phyloP scores from a whole-genome alignment of 30 jellyfish, hydroid and myxozoan genomes.

The Mastigias papua region DNA sequence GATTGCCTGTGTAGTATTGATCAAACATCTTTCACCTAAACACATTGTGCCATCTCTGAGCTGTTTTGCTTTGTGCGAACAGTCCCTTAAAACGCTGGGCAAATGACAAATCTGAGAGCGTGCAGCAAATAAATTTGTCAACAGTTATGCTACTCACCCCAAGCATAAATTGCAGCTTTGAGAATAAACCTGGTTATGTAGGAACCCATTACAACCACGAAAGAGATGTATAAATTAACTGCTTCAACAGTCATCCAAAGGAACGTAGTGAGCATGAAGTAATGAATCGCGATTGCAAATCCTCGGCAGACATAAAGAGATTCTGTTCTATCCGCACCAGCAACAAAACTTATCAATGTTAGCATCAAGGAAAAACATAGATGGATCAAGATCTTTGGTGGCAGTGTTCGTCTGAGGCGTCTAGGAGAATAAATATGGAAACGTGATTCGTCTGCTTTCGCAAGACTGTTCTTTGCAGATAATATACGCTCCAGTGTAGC shows the following conservation, averaged over 20 bases:
- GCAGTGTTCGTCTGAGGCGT: conserved; percentile 66
- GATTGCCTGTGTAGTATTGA: too few species aligned
- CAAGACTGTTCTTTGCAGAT: too few species aligned
- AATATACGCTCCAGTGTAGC: too few species aligned
- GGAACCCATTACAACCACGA: conserved; percentile 63
- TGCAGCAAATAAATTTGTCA: too few species aligned
- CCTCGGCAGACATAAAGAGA: conserved; percentile 36
- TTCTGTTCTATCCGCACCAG: conserved; percentile 63
- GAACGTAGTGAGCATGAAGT: conserved; percentile 56
- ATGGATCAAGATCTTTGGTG: conserved; percentile 61
- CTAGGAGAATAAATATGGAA: too few species aligned
- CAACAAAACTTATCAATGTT: conserved; percentile 55
- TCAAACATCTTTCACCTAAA: too few species aligned
- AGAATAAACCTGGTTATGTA: conserved; percentile 28
- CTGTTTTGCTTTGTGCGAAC: too few species aligned
- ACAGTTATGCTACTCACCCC: conserved; percentile 54
- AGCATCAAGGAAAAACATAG: conserved; percentile 52
- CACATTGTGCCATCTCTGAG: too few species aligned
- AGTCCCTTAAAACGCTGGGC: too few species aligned
- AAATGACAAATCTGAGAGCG: too few species aligned
- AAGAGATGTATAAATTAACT: conserved; percentile 38
- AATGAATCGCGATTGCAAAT: conserved; percentile 53
- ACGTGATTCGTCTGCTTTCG: too few species aligned
- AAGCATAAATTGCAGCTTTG: conserved; percentile 68
- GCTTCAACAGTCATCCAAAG: conserved; percentile 72